A percentile compares a stretch with the other conserved stretches of the same genome.
Conservation (phyloP, 92 coral and sea anemone genomes). For the Palythoa heliodiscus region DNA sequence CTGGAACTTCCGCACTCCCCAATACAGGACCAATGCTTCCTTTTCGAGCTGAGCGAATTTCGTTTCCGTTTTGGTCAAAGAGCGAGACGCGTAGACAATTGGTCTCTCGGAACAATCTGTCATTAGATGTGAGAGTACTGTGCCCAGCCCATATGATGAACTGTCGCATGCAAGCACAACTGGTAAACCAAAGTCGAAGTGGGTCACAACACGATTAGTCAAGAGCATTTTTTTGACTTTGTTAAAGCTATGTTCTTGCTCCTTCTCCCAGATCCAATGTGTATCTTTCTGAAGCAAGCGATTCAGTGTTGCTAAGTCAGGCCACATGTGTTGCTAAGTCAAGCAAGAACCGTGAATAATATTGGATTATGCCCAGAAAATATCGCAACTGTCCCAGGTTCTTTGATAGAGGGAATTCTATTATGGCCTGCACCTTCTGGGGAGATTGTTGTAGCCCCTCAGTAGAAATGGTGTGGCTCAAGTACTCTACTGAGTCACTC, state of each 20-base stretch:
- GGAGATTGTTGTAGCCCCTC: constrained; percentile 13
- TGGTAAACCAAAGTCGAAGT: too few relatives aligned
- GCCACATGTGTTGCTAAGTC: constrained; percentile 8
- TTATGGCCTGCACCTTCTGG: constrained; percentile 23
- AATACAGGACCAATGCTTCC: too few relatives aligned
- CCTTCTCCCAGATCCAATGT: constrained; percentile 10
- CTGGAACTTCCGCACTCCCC: too few relatives aligned
- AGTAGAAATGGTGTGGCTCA: background rate
- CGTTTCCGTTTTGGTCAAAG: too few relatives aligned
- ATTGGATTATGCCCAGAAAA: constrained; percentile 17
- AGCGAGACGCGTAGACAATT: background rate
- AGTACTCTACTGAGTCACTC: constrained; percentile 2
- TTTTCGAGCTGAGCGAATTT: too few relatives aligned
- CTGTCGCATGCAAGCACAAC: background rate
- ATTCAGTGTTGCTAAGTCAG: too few relatives aligned
- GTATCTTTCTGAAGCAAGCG: constrained; percentile 7
- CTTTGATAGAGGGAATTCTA: background rate
- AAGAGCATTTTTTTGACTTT: too few relatives aligned
- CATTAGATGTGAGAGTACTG: background rate
- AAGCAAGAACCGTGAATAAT: constrained; percentile 4
- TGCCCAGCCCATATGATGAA: background rate
- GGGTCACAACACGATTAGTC: too few relatives aligned
- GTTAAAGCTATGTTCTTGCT: background rate
- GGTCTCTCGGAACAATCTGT: background rate
- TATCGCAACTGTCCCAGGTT: constrained; percentile 22